Conservation (phyloP, 37 sponge, comb jelly and placozoan species). For the Chondrilla cf. caribensis region DNA sequence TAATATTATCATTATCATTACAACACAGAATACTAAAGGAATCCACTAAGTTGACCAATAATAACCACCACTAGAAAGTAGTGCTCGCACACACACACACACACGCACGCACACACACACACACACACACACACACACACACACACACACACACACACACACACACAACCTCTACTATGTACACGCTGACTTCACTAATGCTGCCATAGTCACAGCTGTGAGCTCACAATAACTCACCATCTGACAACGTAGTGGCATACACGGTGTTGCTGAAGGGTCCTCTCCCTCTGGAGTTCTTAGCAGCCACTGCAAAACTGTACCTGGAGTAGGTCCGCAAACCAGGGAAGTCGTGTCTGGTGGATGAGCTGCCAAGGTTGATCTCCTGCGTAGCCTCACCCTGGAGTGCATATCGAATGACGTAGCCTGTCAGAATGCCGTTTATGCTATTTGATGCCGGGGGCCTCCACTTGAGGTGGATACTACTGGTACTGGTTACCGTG, state of each 20-base stretch:
- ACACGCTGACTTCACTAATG: too few species aligned
- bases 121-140: too few species aligned
- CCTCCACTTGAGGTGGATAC: conserved; percentile 4
- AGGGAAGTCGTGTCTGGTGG: neutral
- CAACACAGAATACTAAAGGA: too few species aligned
- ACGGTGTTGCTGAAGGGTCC: neutral
- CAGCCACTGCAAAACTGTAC: neutral
- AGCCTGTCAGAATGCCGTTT: neutral
- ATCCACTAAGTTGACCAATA: too few species aligned
- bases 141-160: too few species aligned
- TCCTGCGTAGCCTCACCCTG: too few species aligned
- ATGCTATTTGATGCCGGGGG: neutral
- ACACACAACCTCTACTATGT: too few species aligned
- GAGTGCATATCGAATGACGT: neutral
- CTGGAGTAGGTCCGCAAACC: neutral
- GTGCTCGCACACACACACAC: too few species aligned
- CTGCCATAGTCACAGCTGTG: too few species aligned
- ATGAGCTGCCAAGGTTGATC: neutral
- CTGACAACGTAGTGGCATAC: neutral
- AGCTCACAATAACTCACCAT: neutral
- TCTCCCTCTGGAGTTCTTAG: conserved; percentile 1
- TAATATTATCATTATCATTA: too few species aligned
- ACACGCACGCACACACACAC: too few species aligned
- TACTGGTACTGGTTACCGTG: neutral
- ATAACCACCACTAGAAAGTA: too few species aligned